These are phyloP conservation scores for Liopterus haemorrhoidalis DNA, from an alignment of 2,888 invertebrate genomes.

Conservation along the genomic window DNA sequence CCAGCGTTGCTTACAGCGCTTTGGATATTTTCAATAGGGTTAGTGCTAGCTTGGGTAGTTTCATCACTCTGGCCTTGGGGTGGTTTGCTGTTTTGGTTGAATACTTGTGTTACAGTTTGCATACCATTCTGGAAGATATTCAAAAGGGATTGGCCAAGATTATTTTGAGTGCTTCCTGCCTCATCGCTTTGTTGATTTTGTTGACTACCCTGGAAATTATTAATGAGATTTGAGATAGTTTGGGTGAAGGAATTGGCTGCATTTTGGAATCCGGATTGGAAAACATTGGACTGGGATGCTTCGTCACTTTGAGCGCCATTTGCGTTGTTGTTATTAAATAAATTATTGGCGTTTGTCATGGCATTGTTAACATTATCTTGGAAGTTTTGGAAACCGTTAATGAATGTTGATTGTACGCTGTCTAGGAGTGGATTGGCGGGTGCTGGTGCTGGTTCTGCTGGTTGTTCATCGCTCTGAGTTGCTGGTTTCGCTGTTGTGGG, in stretches of 20 bases:
- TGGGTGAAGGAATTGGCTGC: conserved; percentile 15
- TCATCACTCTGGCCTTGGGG: background rate
- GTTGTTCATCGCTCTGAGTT: conserved; percentile 19
- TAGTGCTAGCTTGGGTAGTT: background rate
- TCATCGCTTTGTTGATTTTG: conserved; percentile 15
- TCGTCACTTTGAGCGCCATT: background rate
- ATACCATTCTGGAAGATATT: conserved; percentile 10
- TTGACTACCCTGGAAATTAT: conserved; percentile 3
- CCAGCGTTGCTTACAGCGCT: no score
- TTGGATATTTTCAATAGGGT: background rate
- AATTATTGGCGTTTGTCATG: background rate
- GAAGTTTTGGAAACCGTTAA: conserved; percentile 13
- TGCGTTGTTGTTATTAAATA: conserved; percentile 4
- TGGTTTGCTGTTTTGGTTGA: no score
- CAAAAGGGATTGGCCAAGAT: conserved; percentile 12
- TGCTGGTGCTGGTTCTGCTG: conserved; percentile 18
- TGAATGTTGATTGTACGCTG: conserved; percentile 17
- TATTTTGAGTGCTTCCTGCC: background rate
- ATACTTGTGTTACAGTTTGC: no score
- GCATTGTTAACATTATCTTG: conserved; percentile 11
- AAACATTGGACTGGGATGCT: conserved; percentile 6
- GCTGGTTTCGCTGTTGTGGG: conserved; percentile 17
- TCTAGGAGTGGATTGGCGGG: conserved; percentile 16
- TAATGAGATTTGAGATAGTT: conserved; percentile 4
- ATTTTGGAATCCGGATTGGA: conserved; percentile 11